Evolutionary conservation across 1,140 invertebrate species (phyloP), one percentile per base, ranked within the genome.

Genomic region (Trichonephila inaurata): DNA sequence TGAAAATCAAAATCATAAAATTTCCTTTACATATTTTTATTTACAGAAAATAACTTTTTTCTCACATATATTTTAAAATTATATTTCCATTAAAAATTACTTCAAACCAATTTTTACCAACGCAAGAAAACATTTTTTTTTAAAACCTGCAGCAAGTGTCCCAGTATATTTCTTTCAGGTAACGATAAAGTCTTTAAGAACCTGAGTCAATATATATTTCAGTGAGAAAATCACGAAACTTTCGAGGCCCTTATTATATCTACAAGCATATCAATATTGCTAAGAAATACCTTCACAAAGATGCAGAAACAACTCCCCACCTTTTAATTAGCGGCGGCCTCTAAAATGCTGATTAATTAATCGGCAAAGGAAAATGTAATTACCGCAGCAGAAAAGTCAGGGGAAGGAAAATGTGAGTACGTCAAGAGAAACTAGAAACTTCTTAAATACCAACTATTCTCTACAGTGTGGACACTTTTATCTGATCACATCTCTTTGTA

Each of bases 331-430:
- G 51, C 51, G 40, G 8, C 7, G 44, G 51, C 58, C 24, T 83
- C 82, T 60, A 83, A 83, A 83, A 83, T 28, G 82, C 21, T 60
- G 10, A 2, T 24, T 83, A 83, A 83, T 83, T 83, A 83, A 83
- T 83, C 14, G 21, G 51, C 51, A 60, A 60, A 83, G 82, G 82
- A 83, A 83, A 83, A 83, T 5, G 8, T 60, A 83, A 83, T 83
- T 83, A 83, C 51, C n/a, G 21, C 33, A 19, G 72, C 12, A 28
- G 28, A 40, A 77, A 33, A 77, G 72, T 33, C 33, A 33, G 33
- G 33, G 28, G 33, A 19, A 77, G 2, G 28, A 5, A 21, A 64
- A 64, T 64, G 62, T 40, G 33, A 40, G 33, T 64, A 18, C 62
- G 16, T 18, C 62, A 40, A 77, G 82, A 77, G 82, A 83, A 83